phyloP scores from a whole-genome alignment of 1,140 invertebrate genomes.

The Theocolax elegans region DNA sequence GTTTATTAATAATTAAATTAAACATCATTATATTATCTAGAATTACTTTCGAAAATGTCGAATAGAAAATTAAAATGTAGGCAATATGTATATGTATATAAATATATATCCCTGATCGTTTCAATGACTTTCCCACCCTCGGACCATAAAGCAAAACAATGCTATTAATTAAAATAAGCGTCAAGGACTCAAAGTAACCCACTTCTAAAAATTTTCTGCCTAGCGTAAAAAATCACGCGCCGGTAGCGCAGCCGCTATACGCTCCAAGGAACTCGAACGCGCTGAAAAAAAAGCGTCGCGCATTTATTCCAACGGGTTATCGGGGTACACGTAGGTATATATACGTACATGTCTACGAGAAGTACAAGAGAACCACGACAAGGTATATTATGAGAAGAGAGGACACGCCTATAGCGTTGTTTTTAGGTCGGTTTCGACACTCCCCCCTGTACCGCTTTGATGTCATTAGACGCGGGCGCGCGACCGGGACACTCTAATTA shows the following conservation, averaged over 20 bases:
- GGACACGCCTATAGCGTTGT: not conserved
- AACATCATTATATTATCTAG: too few relatives aligned
- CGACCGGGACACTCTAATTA: conserved; percentile 14
- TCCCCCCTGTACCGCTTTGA: not conserved
- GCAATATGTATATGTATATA: too few relatives aligned
- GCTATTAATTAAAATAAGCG: too few relatives aligned
- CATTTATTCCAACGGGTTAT: not conserved
- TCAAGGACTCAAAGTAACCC: not conserved
- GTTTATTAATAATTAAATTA: too few relatives aligned
- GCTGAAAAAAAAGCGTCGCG: not conserved
- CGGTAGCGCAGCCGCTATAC: not conserved
- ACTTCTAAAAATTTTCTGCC: not conserved
- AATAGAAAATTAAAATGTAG: too few relatives aligned
- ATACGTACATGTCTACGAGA: too few relatives aligned
- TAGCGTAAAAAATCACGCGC: conserved; percentile 16
- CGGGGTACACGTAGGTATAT: too few relatives aligned
- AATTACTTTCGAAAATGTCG: too few relatives aligned
- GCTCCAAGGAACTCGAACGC: conserved; percentile 26
- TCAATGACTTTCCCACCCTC: too few relatives aligned
- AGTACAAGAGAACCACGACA: too few relatives aligned
- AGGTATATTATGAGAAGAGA: not conserved
- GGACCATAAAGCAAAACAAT: too few relatives aligned
- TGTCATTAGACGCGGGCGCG: not conserved
- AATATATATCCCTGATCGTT: too few relatives aligned
- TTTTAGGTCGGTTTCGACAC: conserved; percentile 25